Conservation (phyloP, 1,140 invertebrate species). For the Drosophila novamexicana region DNA sequence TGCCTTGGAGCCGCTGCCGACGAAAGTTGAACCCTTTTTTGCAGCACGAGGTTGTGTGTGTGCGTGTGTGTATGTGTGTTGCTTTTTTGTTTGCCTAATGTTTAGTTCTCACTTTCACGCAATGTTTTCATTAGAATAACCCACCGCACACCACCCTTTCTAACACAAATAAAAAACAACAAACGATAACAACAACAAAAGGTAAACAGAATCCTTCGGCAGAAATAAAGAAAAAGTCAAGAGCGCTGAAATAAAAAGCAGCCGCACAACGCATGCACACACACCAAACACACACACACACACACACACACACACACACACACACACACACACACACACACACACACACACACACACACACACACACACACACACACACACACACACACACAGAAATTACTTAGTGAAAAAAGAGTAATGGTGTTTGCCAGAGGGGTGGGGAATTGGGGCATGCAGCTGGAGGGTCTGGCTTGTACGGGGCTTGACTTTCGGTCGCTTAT, state of each 20-base stretch:
- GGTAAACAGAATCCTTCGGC: constrained; percentile 27
- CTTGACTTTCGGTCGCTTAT: constrained; percentile 70
- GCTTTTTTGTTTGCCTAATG: constrained; percentile 72
- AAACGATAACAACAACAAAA: constrained; percentile 22
- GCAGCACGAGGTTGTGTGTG: neutral
- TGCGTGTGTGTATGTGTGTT: constrained; percentile 40
- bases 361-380: constrained; percentile 9
- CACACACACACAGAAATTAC: constrained; percentile 7
- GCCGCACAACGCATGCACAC: neutral
- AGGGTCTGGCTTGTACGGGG: constrained; percentile 8
- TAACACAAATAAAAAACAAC: constrained; percentile 14
- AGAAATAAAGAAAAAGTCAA: constrained; percentile 44
- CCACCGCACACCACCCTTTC: neutral
- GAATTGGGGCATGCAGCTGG: too few relatives aligned
- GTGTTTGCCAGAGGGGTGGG: neutral
- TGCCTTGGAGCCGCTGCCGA: constrained; percentile 46
- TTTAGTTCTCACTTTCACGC: constrained; percentile 81
- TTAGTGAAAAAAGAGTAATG: neutral
- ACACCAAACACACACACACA: constrained; percentile 4
- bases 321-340: neutral
- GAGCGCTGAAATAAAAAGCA: constrained; percentile 25
- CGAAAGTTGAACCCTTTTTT: constrained; percentile 72
- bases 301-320: constrained; percentile 9
- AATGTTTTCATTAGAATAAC: constrained; percentile 78
- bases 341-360: constrained; percentile 2